phyloP scores from a whole-genome alignment of 2,797 vertebrate genomes.

The Anableps anableps region DNA sequence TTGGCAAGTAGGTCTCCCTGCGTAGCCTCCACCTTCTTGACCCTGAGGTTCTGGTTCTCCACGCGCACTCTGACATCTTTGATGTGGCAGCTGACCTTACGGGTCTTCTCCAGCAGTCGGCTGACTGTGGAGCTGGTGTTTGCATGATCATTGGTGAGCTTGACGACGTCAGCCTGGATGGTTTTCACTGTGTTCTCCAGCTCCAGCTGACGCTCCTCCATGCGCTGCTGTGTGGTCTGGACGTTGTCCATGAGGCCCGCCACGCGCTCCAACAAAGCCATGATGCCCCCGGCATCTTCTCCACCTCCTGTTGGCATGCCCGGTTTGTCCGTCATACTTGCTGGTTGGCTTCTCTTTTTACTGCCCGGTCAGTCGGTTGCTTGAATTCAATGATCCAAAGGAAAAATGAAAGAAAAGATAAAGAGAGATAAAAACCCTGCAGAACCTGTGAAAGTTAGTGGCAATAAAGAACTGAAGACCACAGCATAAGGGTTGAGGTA shows the following conservation, averaged over 20 bases:
- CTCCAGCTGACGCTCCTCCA: constrained; percentile 92
- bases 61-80: constrained; percentile 93
- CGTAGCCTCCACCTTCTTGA: constrained; percentile 92
- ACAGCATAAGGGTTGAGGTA: constrained; percentile 41
- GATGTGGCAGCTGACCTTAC: constrained; percentile 92
- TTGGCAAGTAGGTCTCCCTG: constrained; percentile 94
- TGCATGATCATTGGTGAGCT: constrained; percentile 89
- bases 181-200: constrained; percentile 91
- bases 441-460: not conserved
- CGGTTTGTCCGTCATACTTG: constrained; percentile 76
- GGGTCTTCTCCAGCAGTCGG: constrained; percentile 94
- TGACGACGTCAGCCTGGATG: constrained; percentile 91
- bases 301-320: constrained; percentile 66
- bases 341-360: not conserved
- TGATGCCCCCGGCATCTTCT: constrained; percentile 87
- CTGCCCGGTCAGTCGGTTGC: not conserved
- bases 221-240: constrained; percentile 92
- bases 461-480: not conserved
- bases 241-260: constrained; percentile 93
- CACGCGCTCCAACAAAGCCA: constrained; percentile 92
- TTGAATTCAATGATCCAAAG: constrained; percentile 11
- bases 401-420: not conserved
- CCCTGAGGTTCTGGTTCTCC: constrained; percentile 89
- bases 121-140: constrained; percentile 85
- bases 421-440: constrained; percentile 7